Conservation (phyloP, 2,113 vertebrate species). For the Elephantulus edwardii region DNA sequence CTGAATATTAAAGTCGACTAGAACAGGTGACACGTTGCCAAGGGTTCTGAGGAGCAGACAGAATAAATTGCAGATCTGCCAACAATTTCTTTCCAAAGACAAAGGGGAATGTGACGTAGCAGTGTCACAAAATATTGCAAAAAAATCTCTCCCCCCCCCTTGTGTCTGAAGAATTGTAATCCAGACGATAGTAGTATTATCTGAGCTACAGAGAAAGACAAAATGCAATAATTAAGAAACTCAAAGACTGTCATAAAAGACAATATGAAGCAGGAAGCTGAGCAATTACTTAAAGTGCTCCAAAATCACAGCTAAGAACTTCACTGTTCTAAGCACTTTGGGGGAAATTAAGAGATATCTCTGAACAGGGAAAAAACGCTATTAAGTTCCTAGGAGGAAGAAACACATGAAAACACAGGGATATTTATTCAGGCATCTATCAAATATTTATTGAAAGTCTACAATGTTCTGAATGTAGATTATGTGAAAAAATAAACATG, state of each 20-base stretch:
- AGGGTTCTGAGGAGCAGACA: slow-evolving; percentile 58
- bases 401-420: background rate
- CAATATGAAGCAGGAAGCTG: slow-evolving; percentile 59
- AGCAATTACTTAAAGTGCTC: slow-evolving; percentile 61
- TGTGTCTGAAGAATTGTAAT: slow-evolving; percentile 43
- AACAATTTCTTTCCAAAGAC: slow-evolving; percentile 73
- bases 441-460: background rate
- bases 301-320: slow-evolving; percentile 24
- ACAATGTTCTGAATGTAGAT: background rate
- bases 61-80: slow-evolving; percentile 67
- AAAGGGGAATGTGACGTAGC: slow-evolving; percentile 68
- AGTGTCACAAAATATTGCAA: slow-evolving; percentile 53
- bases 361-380: background rate
- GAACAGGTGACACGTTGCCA: slow-evolving; percentile 67
- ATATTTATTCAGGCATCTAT: background rate
- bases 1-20: slow-evolving; percentile 72
- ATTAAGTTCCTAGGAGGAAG: background rate
- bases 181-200: slow-evolving; percentile 67
- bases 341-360: slow-evolving; percentile 21
- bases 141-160: slow-evolving; percentile 28
- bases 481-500: background rate
- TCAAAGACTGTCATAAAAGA: slow-evolving; percentile 70
- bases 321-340: background rate
- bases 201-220: slow-evolving; percentile 62
- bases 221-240: slow-evolving; percentile 77